A percentile compares a stretch with the other conserved stretches of the same genome.
phyloP scores from a whole-genome alignment of 2,113 vertebrate genomes.

The Callospermophilus lateralis region DNA sequence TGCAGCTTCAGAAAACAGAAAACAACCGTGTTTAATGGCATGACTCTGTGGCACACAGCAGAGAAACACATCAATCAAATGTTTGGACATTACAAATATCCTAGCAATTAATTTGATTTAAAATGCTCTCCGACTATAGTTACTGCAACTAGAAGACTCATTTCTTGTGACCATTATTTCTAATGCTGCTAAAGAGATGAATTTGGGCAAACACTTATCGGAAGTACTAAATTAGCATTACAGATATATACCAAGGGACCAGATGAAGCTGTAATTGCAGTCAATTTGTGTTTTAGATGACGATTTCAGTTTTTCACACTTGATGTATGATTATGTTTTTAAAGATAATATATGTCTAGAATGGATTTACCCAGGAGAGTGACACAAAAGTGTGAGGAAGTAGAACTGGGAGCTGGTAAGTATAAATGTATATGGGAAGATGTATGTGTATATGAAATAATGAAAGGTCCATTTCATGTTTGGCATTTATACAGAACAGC shows the following conservation, averaged over 20 bases:
- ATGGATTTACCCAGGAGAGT: background rate
- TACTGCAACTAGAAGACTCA: conserved; percentile 19
- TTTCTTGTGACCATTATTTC: conserved; percentile 63
- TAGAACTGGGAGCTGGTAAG: background rate
- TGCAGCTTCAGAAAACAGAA: conserved; percentile 43
- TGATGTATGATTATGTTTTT: conserved; percentile 20
- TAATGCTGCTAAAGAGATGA: conserved; percentile 56
- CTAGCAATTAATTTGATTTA: conserved; percentile 65
- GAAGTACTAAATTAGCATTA: conserved; percentile 66
- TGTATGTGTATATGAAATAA: background rate
- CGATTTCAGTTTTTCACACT: conserved; percentile 14
- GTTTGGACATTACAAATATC: conserved; percentile 54
- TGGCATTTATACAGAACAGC: background rate
- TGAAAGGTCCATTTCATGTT: background rate
- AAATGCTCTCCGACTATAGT: conserved; percentile 41
- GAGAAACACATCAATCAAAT: conserved; percentile 11
- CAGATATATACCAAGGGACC: background rate
- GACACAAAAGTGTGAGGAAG: background rate
- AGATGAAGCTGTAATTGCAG: conserved; percentile 54
- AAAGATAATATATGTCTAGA: conserved; percentile 36
- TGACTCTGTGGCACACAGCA: conserved; percentile 22
- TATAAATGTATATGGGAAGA: background rate
- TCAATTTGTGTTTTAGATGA: conserved; percentile 58
- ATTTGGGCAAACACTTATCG: conserved; percentile 52
- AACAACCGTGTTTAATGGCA: background rate